Conservation (phyloP, 2,797 vertebrate genomes). For the Micropoecilia bifurca region DNA sequence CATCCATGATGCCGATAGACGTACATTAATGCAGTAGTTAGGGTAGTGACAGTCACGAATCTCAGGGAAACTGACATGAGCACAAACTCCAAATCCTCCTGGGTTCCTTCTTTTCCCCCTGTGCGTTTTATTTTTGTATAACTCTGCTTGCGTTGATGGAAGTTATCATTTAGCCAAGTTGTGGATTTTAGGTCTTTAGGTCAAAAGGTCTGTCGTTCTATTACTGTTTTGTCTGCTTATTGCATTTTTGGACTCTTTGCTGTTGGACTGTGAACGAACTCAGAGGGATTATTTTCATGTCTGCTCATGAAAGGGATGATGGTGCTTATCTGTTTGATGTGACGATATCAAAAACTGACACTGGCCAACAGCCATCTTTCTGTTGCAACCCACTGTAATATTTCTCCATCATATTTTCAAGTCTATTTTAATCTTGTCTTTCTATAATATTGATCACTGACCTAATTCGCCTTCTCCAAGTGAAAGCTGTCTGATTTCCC, state of each 20-base stretch:
- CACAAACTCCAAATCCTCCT: not conserved
- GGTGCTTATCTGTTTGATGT: not conserved
- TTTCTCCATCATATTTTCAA: not conserved
- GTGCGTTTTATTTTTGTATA: not conserved
- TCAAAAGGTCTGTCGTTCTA: not conserved
- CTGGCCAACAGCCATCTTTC: not conserved
- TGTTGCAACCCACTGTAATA: conserved; percentile 1
- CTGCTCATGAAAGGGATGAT: not conserved
- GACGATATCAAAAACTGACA: not conserved
- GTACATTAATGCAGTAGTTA: conserved; percentile 49
- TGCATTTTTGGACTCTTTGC: not conserved
- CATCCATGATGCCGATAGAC: conserved; percentile 15
- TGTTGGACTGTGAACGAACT: not conserved
- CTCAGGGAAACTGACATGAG: not conserved
- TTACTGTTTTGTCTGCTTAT: not conserved
- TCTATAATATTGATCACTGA: not conserved
- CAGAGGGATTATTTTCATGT: not conserved
- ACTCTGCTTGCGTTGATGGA: not conserved
- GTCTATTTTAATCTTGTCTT: not conserved
- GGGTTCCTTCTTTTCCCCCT: not conserved
- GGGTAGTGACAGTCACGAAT: conserved; percentile 22
- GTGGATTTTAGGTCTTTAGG: not conserved
- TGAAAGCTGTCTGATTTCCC: not conserved
- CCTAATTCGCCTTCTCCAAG: not conserved
- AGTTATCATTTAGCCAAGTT: not conserved